phyloP scores from a whole-genome alignment of 2,113 vertebrate genomes.

The Aleadryas rufinucha region DNA sequence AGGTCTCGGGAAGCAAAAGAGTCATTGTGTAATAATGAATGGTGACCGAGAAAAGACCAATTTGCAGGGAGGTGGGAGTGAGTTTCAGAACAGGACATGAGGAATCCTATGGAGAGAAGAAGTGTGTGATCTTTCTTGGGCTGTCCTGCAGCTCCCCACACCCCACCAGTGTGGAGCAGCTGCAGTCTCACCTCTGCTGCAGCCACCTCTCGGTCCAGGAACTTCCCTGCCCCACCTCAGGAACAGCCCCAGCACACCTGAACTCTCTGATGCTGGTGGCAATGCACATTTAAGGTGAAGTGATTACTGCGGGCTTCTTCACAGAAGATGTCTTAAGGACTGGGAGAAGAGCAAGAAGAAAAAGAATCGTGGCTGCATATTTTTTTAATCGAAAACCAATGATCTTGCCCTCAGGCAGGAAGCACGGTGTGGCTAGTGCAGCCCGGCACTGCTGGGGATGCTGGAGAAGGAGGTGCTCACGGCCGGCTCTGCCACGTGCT shows the following conservation, averaged over 20 bases:
- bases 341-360: not conserved
- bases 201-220: accelerated
- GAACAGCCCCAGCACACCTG: not conserved
- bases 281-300: not conserved
- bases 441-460: not conserved
- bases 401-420: not conserved
- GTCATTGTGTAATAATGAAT: not conserved
- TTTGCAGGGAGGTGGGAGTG: not conserved
- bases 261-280: not conserved
- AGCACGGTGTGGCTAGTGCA: not conserved
- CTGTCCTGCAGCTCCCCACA: not conserved
- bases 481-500: not conserved
- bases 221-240: not conserved
- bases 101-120: not conserved
- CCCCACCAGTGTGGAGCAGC: not conserved
- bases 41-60: accelerated
- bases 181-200: not conserved
- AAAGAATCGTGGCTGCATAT: not conserved
- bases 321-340: not conserved
- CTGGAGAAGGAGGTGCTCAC: not conserved
- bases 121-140: not conserved
- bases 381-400: not conserved
- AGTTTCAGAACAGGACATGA: not conserved
- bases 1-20: not conserved
- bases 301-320: not conserved